Evolutionary conservation across 2,888 invertebrate species (phyloP).

Genomic region (Pantelozetes paolii): DNA sequence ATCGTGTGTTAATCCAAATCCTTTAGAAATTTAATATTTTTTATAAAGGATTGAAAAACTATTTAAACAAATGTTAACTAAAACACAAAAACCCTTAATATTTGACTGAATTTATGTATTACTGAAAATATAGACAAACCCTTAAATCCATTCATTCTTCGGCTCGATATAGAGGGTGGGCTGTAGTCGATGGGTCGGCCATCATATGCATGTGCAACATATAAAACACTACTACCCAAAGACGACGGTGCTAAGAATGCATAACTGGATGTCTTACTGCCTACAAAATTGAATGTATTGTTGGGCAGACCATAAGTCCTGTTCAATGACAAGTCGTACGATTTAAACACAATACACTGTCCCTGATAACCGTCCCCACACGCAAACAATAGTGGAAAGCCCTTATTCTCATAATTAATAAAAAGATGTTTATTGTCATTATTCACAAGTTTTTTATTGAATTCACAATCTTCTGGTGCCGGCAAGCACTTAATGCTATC

Average conservation of each 20-base stretch:
- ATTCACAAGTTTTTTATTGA: constrained; percentile 2
- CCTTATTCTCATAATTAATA: constrained; percentile 26
- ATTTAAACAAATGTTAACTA: too few relatives aligned
- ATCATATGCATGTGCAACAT: constrained; percentile 44
- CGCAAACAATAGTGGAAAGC: constrained; percentile 31
- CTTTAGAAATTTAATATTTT: not conserved
- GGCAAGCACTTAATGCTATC: constrained; percentile 42
- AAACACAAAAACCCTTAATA: too few relatives aligned
- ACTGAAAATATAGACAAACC: not conserved
- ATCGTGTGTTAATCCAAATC: constrained; percentile 36
- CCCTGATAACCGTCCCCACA: constrained; percentile 46
- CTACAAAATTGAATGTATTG: constrained; percentile 37
- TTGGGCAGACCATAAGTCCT: constrained; percentile 27
- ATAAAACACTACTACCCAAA: constrained; percentile 16
- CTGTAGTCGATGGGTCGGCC: constrained; percentile 39
- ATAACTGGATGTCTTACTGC: constrained; percentile 40
- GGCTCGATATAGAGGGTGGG: constrained; percentile 43
- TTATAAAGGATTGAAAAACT: too few relatives aligned
- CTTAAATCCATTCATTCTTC: not conserved
- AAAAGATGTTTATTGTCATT: constrained; percentile 42
- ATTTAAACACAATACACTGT: constrained; percentile 41
- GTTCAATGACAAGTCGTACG: not conserved
- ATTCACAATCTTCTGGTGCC: constrained; percentile 37
- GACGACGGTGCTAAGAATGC: constrained; percentile 40
- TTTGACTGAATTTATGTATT: too few relatives aligned